Conservation (phyloP, 2,797 vertebrate species). For the Coregonus sp. region DNA sequence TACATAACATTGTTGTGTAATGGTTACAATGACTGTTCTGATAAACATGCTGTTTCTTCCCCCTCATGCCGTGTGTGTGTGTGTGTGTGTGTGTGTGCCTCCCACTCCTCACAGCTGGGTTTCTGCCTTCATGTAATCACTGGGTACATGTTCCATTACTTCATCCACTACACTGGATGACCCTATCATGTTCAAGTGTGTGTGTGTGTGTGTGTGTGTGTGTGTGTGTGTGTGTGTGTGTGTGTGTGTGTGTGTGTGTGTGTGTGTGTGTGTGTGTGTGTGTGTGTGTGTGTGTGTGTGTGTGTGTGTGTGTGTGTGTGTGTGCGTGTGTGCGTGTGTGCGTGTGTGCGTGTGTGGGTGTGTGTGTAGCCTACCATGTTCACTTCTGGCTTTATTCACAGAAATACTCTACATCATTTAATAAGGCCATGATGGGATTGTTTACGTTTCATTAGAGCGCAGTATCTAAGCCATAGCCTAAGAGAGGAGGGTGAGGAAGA, state of each 20-base stretch:
- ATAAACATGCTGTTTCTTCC: neutral
- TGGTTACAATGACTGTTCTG: neutral
- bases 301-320: too few relatives aligned
- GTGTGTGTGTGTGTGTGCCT: neutral
- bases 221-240: neutral
- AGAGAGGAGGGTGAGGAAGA: constrained; percentile 12
- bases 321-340: neutral
- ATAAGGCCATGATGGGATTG: constrained; percentile 49
- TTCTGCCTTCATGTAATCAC: constrained; percentile 26
- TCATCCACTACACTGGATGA: constrained; percentile 16
- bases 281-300: too few relatives aligned
- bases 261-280: neutral
- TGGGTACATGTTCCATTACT: constrained; percentile 13
- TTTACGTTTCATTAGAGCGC: constrained; percentile 64
- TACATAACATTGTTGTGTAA: neutral
- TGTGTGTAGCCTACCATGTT: constrained; percentile 7
- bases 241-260: neutral
- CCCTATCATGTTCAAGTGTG: neutral
- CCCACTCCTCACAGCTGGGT: neutral
- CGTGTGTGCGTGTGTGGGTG: too few relatives aligned
- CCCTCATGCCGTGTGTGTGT: neutral
- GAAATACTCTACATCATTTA: constrained; percentile 49
- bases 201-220: too few relatives aligned
- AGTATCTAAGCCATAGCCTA: constrained; percentile 11
- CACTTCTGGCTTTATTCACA: constrained; percentile 23